These are phyloP conservation scores for Chrysochloris asiatica DNA, from an alignment of 2,113 vertebrate species.

Conservation along the genomic window DNA sequence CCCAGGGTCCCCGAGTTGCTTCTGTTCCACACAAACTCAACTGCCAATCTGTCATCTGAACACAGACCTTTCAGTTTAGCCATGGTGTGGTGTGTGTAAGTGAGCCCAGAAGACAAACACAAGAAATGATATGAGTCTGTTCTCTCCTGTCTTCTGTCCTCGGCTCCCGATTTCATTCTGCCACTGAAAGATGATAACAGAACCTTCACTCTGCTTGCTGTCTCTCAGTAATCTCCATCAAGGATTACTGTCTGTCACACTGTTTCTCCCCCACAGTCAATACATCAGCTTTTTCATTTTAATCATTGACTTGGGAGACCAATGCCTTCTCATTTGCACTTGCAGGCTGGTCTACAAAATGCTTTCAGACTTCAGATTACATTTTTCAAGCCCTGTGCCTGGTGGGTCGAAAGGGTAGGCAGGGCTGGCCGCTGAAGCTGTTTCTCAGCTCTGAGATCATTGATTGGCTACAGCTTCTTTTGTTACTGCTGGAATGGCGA, in stretches of 20 bases:
- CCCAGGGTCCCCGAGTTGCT: constrained; percentile 47
- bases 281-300: constrained; percentile 82
- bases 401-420: constrained; percentile 75
- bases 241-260: constrained; percentile 81
- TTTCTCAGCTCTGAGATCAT: constrained; percentile 80
- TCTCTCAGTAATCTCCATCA: constrained; percentile 80
- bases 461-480: constrained; percentile 85
- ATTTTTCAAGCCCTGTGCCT: constrained; percentile 77
- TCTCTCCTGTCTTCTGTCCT: constrained; percentile 27
- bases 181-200: constrained; percentile 85
- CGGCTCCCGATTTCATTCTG: constrained; percentile 53
- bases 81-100: constrained; percentile 82
- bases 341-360: constrained; percentile 77
- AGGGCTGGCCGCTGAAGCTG: constrained; percentile 71
- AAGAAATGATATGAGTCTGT: constrained; percentile 69
- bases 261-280: constrained; percentile 82
- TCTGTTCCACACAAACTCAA: constrained; percentile 57
- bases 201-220: constrained; percentile 80
- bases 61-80: constrained; percentile 82
- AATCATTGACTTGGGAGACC: constrained; percentile 83
- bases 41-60: constrained; percentile 76
- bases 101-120: constrained; percentile 79
- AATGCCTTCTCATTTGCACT: constrained; percentile 79
- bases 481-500: constrained; percentile 80
- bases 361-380: constrained; percentile 82